Evolutionary conservation across 2,888 invertebrate genomes (phyloP).

Genomic region (Strigamia crassipes): DNA sequence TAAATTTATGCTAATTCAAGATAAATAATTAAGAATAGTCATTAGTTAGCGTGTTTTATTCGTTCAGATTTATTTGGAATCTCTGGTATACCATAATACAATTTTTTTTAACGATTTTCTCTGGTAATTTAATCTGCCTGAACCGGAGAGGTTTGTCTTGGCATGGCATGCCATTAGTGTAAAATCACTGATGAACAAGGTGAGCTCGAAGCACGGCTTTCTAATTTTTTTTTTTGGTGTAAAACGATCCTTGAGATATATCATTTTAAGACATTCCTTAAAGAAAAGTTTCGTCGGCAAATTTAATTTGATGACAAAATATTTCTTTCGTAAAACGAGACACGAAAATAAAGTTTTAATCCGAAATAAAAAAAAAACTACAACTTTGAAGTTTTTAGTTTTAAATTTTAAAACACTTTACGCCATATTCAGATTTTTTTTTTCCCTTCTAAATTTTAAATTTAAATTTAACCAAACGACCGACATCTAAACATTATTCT

Average conservation of each 20-base stretch:
- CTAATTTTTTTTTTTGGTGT: background rate
- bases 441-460: background rate
- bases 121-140: background rate
- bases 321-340: background rate
- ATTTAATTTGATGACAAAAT: background rate
- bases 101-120: background rate
- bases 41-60: too few relatives aligned
- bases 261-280: slow-evolving; percentile 6
- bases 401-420: background rate
- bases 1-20: too few relatives aligned
- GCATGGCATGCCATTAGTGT: background rate
- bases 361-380: background rate
- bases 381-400: too few relatives aligned
- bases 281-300: background rate
- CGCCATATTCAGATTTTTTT: background rate
- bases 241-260: background rate
- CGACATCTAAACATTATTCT: background rate
- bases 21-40: too few relatives aligned
- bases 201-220: background rate
- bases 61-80: too few relatives aligned
- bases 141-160: background rate
- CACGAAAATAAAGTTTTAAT: background rate
- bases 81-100: background rate
- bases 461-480: background rate
- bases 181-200: background rate